Base-by-base conservation (phyloP, 2,888 invertebrate genomes). In the Maniola hyperantus region DNA sequence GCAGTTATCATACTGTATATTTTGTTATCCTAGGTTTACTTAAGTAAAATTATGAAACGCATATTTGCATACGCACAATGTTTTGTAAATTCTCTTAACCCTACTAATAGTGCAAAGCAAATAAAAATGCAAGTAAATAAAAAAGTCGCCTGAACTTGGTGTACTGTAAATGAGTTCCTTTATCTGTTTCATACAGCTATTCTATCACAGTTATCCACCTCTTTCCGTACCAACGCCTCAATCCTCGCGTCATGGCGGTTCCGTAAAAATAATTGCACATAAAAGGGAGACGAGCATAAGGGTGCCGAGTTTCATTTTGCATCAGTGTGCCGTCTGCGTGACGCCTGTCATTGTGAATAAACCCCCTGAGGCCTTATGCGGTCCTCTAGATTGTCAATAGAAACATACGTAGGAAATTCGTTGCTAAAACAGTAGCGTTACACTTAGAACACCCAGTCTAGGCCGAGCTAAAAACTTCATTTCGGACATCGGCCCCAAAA, bases 261-360 rank as follows among this genome's bases (percentile, higher is more conserved):
- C 61, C 66, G 65, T 58, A 67, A 65, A 66, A 71, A 71, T 71
- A 69, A 69, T 69, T 65, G 69, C 64, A 65, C 67, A 67, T 67
- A 64, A 51, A 65, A 64, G 64, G 11, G 63, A 46, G 63, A 63
- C 67, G 57, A 71, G 57, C 57, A 42, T 42, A 39, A 42, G 71
- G 69, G 67, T 63, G 64, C 55, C 65, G 66, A 62, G 55, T 55
- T 64, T 69, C 68, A 71, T 71, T 63, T 61, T 66, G 67, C 67
- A 67, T 67, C 64, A 61, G 67, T 60, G 65, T 60, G 67, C 65
- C 65, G 70, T 65, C 70, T 70, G 70, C 68, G 66, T 72, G 70
- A 71, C 72, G 72, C 70, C 71, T 70, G 67, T 69, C 71, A 71
- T 72, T 70, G 72, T 72, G 72, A 69, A 65, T 67, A 69, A 65